These are phyloP conservation scores for Melipona beecheii DNA, from an alignment of 2,888 invertebrate species.

Conservation along the genomic window DNA sequence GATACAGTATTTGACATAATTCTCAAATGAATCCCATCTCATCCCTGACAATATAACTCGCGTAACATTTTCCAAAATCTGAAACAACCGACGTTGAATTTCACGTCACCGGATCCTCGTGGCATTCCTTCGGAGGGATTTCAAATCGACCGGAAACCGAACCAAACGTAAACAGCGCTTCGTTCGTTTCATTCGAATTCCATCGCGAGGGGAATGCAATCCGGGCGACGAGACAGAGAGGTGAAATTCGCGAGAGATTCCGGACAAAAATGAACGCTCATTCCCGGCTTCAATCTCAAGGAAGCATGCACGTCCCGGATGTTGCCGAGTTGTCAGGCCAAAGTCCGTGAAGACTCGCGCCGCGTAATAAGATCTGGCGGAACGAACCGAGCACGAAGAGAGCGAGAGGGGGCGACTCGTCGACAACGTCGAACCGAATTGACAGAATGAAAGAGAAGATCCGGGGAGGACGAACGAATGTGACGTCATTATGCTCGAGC, in stretches of 20 bases:
- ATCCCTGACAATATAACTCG: neutral
- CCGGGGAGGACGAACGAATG: conserved; percentile 4
- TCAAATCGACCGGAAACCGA: neutral
- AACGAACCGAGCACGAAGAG: neutral
- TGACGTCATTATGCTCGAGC: conserved; percentile 37
- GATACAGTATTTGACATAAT: neutral
- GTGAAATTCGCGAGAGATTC: conserved; percentile 19
- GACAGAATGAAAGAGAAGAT: neutral
- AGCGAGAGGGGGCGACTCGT: neutral
- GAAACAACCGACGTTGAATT: neutral
- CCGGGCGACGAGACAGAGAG: neutral
- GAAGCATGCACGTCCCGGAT: conserved; percentile 20
- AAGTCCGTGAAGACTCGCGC: neutral
- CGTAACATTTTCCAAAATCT: neutral
- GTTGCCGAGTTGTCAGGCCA: conserved; percentile 13
- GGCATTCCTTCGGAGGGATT: neutral
- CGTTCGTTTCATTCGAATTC: conserved; percentile 1
- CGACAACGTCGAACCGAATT: conserved; percentile 12
- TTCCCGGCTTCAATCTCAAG: conserved; percentile 34
- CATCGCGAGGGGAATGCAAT: neutral
- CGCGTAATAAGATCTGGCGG: conserved; percentile 22
- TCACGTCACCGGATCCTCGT: too few species aligned
- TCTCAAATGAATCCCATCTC: neutral
- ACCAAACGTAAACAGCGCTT: neutral
- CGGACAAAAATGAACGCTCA: conserved; percentile 30